Percentiles rank a stretch among this genome's conserved stretches.
Conservation (phyloP, 2,797 vertebrate species). For the Taeniopygia guttata region DNA sequence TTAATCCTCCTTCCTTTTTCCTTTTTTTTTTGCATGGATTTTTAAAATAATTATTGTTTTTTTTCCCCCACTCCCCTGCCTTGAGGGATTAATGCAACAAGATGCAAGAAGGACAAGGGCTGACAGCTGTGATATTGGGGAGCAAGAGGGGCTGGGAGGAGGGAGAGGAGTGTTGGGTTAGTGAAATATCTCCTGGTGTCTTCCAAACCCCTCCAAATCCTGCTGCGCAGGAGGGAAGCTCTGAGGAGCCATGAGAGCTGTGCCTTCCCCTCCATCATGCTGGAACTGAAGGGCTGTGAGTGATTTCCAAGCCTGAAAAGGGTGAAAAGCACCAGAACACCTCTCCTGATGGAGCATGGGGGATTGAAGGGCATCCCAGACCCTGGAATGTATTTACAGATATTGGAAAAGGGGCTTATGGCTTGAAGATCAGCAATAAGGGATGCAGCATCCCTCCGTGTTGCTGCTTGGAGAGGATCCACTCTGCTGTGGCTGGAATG, state of each 20-base stretch:
- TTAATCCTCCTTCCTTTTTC: not conserved
- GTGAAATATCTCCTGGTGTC: not conserved
- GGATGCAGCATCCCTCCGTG: not conserved
- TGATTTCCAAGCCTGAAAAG: not conserved
- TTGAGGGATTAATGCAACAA: not conserved
- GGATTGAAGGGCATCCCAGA: not conserved
- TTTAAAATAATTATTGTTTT: not conserved
- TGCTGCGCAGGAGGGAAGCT: not conserved
- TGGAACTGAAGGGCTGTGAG: not conserved
- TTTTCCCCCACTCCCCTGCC: not conserved
- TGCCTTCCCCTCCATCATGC: rapidly evolving
- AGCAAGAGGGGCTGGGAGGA: not conserved
- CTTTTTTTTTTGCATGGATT: not conserved
- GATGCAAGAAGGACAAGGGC: not conserved
- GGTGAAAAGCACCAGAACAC: not conserved
- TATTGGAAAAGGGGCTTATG: not conserved
- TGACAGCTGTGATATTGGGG: rapidly evolving
- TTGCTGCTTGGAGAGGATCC: not conserved
- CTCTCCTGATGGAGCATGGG: rapidly evolving
- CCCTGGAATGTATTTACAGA: not conserved
- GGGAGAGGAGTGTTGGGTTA: not conserved
- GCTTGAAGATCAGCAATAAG: not conserved
- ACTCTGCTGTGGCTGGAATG: not conserved
- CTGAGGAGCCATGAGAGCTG: not conserved
- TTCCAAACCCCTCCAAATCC: not conserved